Conservation (phyloP, 2,888 invertebrate species). For the Tipula lateralis region DNA sequence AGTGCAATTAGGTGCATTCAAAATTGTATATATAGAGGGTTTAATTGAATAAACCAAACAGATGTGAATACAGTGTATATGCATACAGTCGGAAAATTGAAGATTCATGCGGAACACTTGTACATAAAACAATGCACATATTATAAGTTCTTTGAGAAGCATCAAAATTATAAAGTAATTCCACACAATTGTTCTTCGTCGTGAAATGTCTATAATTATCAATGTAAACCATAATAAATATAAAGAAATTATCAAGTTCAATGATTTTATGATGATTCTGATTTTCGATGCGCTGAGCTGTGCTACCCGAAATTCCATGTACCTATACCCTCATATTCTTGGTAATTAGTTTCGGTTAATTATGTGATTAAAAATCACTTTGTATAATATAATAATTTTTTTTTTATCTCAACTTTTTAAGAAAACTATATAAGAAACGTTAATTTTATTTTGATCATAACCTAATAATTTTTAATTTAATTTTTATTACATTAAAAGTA, state of each 20-base stretch:
- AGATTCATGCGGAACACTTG: not conserved
- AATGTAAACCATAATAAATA: not conserved
- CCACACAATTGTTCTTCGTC: not conserved
- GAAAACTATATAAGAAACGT: not conserved
- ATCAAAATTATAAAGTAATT: not conserved
- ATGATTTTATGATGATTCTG: not conserved
- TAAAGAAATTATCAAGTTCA: slow-evolving; percentile 11
- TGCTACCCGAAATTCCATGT: not conserved
- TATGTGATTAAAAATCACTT: slow-evolving; percentile 24
- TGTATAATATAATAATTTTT: not conserved
- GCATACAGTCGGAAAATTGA: not conserved
- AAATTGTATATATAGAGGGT: not conserved
- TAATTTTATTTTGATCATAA: slow-evolving; percentile 24
- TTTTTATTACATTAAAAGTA: not conserved
- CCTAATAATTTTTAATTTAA: not conserved
- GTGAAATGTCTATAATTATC: not conserved
- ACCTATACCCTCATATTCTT: not conserved
- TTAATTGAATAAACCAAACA: not conserved
- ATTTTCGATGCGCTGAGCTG: not conserved
- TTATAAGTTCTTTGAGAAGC: not conserved
- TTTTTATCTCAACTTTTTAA: not conserved
- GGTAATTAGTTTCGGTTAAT: slow-evolving; percentile 11
- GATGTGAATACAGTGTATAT: not conserved
- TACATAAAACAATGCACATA: not conserved
- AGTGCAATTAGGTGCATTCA: not conserved